Evolutionary conservation across 2,888 invertebrate species (phyloP), one percentile per base, ranked within the genome.

Genomic region (Drosophila demipolita): DNA sequence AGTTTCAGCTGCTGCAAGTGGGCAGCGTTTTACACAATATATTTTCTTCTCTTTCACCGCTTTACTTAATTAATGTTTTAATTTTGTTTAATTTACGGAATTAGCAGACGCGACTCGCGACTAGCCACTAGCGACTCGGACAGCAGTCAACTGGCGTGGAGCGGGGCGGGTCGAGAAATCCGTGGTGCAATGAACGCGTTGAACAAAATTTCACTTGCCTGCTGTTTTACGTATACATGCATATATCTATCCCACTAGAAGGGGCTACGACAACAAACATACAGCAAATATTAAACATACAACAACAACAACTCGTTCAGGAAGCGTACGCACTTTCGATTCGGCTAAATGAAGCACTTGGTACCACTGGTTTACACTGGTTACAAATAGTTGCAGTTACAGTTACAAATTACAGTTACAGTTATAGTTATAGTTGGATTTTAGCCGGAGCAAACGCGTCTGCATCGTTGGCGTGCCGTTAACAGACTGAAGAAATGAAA

Each of bases 401-500:
- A 75, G 55, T 69, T 72, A 64, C 65, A 78, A 8, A 52, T 76
- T 66, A 66, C 52, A 58, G 62, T 49, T 64, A 38, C 9, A 45
- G 52, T 45, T 53, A 59, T 17, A 54, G 42, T 53, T 69, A 38
- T 55, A 52, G 54, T 66, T 66, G 12, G 15, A 36, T 57, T 57
- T 75, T 70, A 67, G 63, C 81, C 75, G 82, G 66, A 83, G 90
- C 84, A 70, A 65, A 65, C 87, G 87, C 91, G 92, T 92, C 92
- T 92, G 93, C 90, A 92, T 90, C 90, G 92, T 88, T 91, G 90
- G 93, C 92, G 89, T 92, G 91, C 90, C 92, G 86, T 90, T 83
- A 90, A 92, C 91, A 90, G 92, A 92, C 92, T 92, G 92, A 92
- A 92, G 91, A 91, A 91, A 90, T 91, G 89, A 87, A 92, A 92